Evolutionary conservation across 2,113 vertebrate genomes (phyloP), one percentile per base, ranked within the genome.

Genomic region (Sturnus vulgaris): DNA sequence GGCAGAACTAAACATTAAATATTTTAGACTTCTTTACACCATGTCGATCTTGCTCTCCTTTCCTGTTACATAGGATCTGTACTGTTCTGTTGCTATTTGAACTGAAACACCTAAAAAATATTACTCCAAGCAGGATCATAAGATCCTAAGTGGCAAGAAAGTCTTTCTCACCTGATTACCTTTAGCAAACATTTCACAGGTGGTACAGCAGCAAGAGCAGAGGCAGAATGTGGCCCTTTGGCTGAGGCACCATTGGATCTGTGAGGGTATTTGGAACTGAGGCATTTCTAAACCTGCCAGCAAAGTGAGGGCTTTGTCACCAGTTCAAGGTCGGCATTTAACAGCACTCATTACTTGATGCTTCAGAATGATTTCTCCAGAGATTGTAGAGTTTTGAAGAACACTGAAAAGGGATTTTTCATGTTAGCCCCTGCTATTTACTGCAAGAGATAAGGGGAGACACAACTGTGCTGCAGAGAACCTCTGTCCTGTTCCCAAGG

Each of bases 301-400:
- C 39, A 73, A 90, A 93, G 75, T 52, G 63, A 96, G 15, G 56
- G 44, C 83, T 92, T 82, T 72, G 23, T 33, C 4, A 1, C 0
- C 9, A 94, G 56, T 86, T 90, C 79, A 86, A 96, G 90, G 64
- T 86, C 7, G 10, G 23, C 22, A 25, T 82, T 86, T 86, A 75
- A 88, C 71, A 90, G 31, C 35, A 23, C 21, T 83, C 47, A 27
- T 92, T 71, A 88, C 28, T 6, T 44, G 31, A 60, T 59, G 52
- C 37, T 83, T 83, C 82, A 78, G 68, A 92, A 88, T 60, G 22
- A 78, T 78, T 90, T 90, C 82, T 88, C n/a, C 47, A 83, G 86
- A 57, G 52, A 90, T 31, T 64, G 52, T 5, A 86, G 75, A 55
- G 22, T 92, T 94, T 64, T 86, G 52, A 95, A 90, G 59, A 88